phyloP scores from a whole-genome alignment of 2,113 vertebrate genomes.

The Copsychus sechellarum region DNA sequence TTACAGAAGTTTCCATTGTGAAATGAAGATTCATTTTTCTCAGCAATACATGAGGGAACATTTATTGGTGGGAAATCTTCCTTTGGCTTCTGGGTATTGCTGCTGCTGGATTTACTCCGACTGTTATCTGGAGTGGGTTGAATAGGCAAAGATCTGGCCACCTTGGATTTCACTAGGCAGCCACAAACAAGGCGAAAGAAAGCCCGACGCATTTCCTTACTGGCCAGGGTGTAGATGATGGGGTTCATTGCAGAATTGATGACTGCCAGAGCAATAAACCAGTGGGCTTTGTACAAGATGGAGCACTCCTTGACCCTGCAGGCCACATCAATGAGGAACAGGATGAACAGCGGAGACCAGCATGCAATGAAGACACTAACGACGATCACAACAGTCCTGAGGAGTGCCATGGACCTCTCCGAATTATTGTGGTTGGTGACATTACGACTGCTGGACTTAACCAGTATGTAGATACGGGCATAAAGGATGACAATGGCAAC shows the following conservation, averaged over 20 bases:
- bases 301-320: conserved; percentile 77
- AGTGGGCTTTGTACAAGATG: conserved; percentile 84
- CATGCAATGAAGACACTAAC: conserved; percentile 93
- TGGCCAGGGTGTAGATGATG: conserved; percentile 93
- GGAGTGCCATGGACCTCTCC: conserved; percentile 89
- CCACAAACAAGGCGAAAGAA: conserved; percentile 88
- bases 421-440: conserved; percentile 88
- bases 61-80: conserved; percentile 49
- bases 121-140: conserved; percentile 81
- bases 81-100: conserved; percentile 77
- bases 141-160: conserved; percentile 64
- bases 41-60: background rate
- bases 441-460: conserved; percentile 90
- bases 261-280: conserved; percentile 89
- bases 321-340: conserved; percentile 91
- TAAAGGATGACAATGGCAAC: conserved; percentile 89
- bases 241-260: conserved; percentile 97
- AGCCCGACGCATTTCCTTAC: conserved; percentile 92
- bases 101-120: conserved; percentile 90
- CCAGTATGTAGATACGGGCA: conserved; percentile 89
- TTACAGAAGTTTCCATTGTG: conserved; percentile 72
- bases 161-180: conserved; percentile 69
- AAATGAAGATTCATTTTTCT: conserved; percentile 65
- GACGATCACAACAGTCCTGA: conserved; percentile 92
- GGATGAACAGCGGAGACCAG: conserved; percentile 91